phyloP scores from a whole-genome alignment of 1,140 invertebrate genomes.

The Drosophila neocordata region DNA sequence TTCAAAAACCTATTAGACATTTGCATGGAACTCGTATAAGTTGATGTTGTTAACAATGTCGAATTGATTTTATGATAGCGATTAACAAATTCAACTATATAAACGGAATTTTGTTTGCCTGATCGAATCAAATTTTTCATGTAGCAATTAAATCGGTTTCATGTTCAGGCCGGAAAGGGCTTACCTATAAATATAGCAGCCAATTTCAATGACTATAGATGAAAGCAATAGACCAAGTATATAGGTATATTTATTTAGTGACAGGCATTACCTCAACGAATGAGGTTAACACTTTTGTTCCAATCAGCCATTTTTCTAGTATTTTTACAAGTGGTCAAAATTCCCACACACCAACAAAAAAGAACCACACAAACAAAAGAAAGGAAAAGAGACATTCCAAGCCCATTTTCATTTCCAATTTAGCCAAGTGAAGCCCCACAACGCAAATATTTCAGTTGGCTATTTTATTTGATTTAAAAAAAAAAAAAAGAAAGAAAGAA shows the following conservation, averaged over 20 bases:
- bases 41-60: constrained; percentile 44
- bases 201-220: not conserved
- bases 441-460: constrained; percentile 58
- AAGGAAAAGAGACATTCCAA: constrained; percentile 22
- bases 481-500: no score
- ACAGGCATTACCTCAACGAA: not conserved
- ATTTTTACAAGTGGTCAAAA: constrained; percentile 61
- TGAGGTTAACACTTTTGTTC: no score
- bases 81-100: constrained; percentile 75
- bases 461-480: constrained; percentile 28
- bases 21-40: constrained; percentile 22
- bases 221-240: not conserved
- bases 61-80: constrained; percentile 60
- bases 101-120: constrained; percentile 71
- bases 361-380: not conserved
- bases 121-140: not conserved
- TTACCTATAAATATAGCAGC: not conserved
- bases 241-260: constrained; percentile 7
- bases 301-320: constrained; percentile 11
- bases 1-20: constrained; percentile 41
- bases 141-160: not conserved
- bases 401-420: constrained; percentile 60
- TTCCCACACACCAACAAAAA: constrained; percentile 31
- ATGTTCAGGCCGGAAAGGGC: not conserved
- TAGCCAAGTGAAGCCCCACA: constrained; percentile 60